These are phyloP conservation scores for Empidonax alnorum DNA, from an alignment of 2,113 vertebrate genomes.

Conservation along the genomic window DNA sequence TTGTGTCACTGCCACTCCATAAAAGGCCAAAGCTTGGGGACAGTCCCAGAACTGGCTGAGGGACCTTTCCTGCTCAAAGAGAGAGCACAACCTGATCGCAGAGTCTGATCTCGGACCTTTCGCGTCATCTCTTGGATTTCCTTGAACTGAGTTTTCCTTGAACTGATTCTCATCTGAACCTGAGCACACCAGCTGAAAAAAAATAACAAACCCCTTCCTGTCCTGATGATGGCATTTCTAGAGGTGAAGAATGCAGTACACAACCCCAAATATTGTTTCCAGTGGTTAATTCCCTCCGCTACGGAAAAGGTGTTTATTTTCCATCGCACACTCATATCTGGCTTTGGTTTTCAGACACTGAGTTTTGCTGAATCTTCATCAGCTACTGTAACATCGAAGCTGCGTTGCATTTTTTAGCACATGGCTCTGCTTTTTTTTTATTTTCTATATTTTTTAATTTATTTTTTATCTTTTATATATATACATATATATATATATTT, in stretches of 20 bases:
- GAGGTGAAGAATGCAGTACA: not conserved
- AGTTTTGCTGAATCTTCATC: not conserved
- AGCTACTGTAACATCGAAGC: not conserved
- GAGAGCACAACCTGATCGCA: not conserved
- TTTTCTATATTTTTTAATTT: not conserved
- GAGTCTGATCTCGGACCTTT: not conserved
- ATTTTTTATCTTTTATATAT: not conserved
- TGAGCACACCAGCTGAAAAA: not conserved
- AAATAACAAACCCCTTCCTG: not conserved
- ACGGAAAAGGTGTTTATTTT: not conserved
- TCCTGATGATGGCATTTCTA: slow-evolving; percentile 13
- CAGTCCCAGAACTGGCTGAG: not conserved
- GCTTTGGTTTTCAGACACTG: not conserved
- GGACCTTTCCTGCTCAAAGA: not conserved
- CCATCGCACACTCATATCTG: not conserved
- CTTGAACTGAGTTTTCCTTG: slow-evolving; percentile 8
- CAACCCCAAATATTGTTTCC: not conserved
- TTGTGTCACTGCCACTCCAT: not conserved
- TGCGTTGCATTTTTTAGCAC: not conserved
- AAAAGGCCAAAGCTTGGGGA: not conserved
- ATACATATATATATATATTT: not conserved
- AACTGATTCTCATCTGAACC: slow-evolving; percentile 3
- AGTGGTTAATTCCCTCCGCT: not conserved
- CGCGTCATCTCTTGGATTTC: not conserved
- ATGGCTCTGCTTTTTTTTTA: not conserved